These are phyloP conservation scores for Xenotilapia flavipinnis DNA, from an alignment of 2,113 vertebrate species.

Conservation along the genomic window DNA sequence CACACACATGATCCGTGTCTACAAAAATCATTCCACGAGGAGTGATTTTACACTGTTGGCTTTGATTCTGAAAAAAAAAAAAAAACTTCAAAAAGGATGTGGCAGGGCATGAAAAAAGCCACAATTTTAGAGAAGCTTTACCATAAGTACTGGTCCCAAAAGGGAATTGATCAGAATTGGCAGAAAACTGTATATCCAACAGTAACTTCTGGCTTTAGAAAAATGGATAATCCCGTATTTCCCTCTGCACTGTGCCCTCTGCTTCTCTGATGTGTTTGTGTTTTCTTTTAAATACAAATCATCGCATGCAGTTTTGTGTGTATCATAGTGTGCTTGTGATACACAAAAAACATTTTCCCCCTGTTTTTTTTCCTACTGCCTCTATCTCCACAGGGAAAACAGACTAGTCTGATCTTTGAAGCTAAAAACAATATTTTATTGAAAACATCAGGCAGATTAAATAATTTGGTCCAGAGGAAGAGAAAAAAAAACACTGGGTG, in stretches of 20 bases:
- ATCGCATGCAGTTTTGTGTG: background rate
- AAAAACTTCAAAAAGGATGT: background rate
- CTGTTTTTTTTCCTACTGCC: background rate
- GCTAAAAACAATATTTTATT: constrained; percentile 45
- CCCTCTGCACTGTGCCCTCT: constrained; percentile 3
- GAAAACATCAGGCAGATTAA: constrained; percentile 35
- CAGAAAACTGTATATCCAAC: constrained; percentile 1
- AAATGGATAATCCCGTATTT: constrained; percentile 27
- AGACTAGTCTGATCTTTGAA: constrained; percentile 36
- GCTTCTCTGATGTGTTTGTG: constrained; percentile 18
- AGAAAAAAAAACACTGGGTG: background rate
- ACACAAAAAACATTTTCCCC: background rate
- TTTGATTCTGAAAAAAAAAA: background rate
- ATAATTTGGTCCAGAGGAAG: constrained; percentile 5
- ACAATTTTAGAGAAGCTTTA: background rate
- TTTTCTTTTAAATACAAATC: constrained; percentile 15
- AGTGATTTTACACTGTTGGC: background rate
- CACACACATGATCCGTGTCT: background rate
- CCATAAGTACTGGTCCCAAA: background rate
- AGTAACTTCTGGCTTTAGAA: constrained; percentile 13
- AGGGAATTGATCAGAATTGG: constrained; percentile 26
- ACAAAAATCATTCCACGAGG: background rate
- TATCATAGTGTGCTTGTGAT: background rate
- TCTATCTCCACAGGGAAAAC: constrained; percentile 8
- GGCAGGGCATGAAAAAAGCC: background rate